Conservation (phyloP, 2,113 vertebrate genomes). For the Ranitomeya imitator region DNA sequence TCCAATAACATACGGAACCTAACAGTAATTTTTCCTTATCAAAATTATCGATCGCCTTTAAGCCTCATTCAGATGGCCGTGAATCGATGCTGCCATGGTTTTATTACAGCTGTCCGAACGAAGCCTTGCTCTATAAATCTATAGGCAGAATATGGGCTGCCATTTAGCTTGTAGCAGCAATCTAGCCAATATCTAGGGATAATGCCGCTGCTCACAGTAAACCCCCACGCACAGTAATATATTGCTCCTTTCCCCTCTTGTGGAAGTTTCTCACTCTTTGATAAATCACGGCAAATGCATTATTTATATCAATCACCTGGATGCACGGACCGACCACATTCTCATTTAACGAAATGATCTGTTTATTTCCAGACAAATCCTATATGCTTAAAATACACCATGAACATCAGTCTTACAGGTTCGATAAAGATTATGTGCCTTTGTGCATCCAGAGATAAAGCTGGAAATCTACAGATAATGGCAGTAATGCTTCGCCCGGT, state of each 20-base stretch:
- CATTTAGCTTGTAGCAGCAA: neutral
- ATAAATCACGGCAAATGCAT: slow-evolving; percentile 20
- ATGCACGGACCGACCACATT: slow-evolving; percentile 7
- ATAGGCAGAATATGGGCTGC: no score
- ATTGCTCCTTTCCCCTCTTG: neutral
- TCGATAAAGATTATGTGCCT: slow-evolving; percentile 24
- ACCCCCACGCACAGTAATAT: neutral
- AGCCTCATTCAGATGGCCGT: no score
- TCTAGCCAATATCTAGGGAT: neutral
- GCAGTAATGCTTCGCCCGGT: neutral
- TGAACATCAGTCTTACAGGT: slow-evolving; percentile 39
- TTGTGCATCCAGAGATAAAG: slow-evolving; percentile 32
- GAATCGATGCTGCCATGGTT: neutral
- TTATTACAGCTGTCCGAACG: neutral
- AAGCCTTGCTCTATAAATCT: no score
- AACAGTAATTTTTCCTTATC: no score
- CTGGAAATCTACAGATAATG: slow-evolving; percentile 32
- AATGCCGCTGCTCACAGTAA: neutral
- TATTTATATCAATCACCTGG: slow-evolving; percentile 37
- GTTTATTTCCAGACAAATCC: slow-evolving; percentile 33
- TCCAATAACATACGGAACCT: no score
- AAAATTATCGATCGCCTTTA: no score
- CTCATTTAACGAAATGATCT: slow-evolving; percentile 35
- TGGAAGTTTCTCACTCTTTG: neutral
- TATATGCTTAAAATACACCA: slow-evolving; percentile 20